Evolutionary conservation across 2,113 vertebrate species (phyloP).

Genomic region (Litocranius walleri): DNA sequence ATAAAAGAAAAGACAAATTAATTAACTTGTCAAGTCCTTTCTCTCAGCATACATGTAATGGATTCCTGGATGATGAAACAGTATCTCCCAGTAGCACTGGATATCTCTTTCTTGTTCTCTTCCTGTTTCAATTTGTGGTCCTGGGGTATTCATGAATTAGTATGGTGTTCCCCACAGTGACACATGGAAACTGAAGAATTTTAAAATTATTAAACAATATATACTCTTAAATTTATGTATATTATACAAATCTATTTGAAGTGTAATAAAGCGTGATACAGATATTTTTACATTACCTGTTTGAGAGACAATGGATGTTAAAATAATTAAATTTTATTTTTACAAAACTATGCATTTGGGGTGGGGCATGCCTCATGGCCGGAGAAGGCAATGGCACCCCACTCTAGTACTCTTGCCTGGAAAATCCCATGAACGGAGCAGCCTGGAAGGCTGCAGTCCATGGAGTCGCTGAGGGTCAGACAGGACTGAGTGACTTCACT

Average conservation of each 20-base stretch:
- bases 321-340: not conserved
- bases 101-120: not conserved
- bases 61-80: not conserved
- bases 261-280: not conserved
- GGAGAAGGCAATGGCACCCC: too few species aligned
- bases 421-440: too few species aligned
- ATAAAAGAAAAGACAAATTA: not conserved
- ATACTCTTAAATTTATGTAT: not conserved
- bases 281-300: not conserved
- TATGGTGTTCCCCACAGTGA: not conserved
- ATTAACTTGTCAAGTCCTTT: not conserved
- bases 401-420: too few species aligned
- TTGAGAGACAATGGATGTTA: not conserved
- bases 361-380: not conserved
- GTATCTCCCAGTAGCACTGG: not conserved
- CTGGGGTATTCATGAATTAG: not conserved
- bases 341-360: not conserved
- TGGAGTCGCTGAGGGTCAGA: too few species aligned
- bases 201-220: not conserved
- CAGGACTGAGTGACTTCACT: too few species aligned
- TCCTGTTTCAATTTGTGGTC: not conserved
- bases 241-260: not conserved
- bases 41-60: not conserved
- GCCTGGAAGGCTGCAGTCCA: too few species aligned
- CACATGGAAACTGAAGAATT: not conserved